A percentile compares a stretch with the other conserved stretches of the same genome.
These are phyloP conservation scores for Ladona fulva DNA, from an alignment of 1,140 invertebrate species.

Conservation along the genomic window DNA sequence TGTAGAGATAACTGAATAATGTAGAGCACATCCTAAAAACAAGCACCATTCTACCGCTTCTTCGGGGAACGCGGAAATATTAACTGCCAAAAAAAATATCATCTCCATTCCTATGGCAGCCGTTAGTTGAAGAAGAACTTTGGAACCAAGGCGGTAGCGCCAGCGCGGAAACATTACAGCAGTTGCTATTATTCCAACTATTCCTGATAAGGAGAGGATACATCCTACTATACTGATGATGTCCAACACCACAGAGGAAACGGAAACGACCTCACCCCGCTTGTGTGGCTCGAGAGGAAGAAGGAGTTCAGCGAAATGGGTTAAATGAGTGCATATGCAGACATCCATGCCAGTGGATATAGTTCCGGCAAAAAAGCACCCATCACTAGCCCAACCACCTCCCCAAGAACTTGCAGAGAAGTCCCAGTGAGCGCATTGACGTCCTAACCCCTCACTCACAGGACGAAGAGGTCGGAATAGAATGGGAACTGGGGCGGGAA, in stretches of 20 bases:
- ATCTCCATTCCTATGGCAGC: constrained; percentile 19
- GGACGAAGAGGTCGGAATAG: neutral
- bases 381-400: constrained; percentile 16
- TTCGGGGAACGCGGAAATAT: neutral
- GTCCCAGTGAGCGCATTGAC: constrained; percentile 20
- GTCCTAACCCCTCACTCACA: neutral
- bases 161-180: constrained; percentile 13
- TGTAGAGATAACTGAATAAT: constrained; percentile 19
- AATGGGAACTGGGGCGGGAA: neutral
- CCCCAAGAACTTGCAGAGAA: constrained; percentile 16
- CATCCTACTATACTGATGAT: constrained; percentile 18
- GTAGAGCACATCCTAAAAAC: constrained; percentile 14
- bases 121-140: constrained; percentile 14
- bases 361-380: constrained; percentile 15
- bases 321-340: constrained; percentile 20
- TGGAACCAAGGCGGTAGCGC: constrained; percentile 12
- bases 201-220: constrained; percentile 15
- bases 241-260: neutral
- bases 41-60: constrained; percentile 7
- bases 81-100: constrained; percentile 12
- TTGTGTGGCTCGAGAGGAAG: neutral
- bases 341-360: constrained; percentile 13
- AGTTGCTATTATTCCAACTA: constrained; percentile 12
- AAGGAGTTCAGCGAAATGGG: constrained; percentile 18
- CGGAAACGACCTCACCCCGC: neutral